Evolutionary conservation across 2,888 invertebrate species (phyloP).

Genomic region (Acronicta aceris): DNA sequence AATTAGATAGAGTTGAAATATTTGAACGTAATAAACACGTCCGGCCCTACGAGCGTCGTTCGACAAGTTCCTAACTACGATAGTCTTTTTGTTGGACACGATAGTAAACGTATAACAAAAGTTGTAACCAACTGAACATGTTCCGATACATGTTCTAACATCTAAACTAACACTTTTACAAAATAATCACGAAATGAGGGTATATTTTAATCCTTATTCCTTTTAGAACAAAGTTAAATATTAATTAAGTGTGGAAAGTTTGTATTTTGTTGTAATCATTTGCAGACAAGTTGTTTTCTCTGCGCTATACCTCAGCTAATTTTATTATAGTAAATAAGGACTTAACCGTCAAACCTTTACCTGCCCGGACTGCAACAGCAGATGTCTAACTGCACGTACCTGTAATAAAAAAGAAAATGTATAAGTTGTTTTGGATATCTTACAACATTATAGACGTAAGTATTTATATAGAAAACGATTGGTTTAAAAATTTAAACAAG

Average conservation of each 20-base stretch:
- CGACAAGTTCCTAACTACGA: constrained; percentile 51
- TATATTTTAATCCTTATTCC: constrained; percentile 25
- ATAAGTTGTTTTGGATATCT: not conserved
- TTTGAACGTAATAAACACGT: constrained; percentile 57
- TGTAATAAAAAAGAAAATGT: constrained; percentile 61
- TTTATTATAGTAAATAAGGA: constrained; percentile 51
- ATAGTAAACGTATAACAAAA: constrained; percentile 62
- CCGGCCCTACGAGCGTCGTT: constrained; percentile 49
- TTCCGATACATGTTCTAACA: constrained; percentile 50
- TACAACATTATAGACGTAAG: too few relatives aligned
- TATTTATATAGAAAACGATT: too few relatives aligned
- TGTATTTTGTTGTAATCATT: constrained; percentile 33
- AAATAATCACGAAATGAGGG: constrained; percentile 4
- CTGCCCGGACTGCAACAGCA: not conserved
- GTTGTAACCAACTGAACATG: constrained; percentile 54
- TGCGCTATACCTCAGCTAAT: constrained; percentile 42
- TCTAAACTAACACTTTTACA: constrained; percentile 44
- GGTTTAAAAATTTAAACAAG: too few relatives aligned
- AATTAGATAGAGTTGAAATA: constrained; percentile 49
- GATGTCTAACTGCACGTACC: constrained; percentile 60
- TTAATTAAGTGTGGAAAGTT: not conserved
- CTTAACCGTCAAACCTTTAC: constrained; percentile 29
- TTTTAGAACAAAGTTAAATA: constrained; percentile 14
- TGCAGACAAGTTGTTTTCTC: constrained; percentile 41
- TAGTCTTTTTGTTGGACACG: constrained; percentile 64